A percentile compares a stretch with the other conserved stretches of the same genome.
phyloP scores from a whole-genome alignment of 2,888 invertebrate species.

The Nephrotoma guestfalica region DNA sequence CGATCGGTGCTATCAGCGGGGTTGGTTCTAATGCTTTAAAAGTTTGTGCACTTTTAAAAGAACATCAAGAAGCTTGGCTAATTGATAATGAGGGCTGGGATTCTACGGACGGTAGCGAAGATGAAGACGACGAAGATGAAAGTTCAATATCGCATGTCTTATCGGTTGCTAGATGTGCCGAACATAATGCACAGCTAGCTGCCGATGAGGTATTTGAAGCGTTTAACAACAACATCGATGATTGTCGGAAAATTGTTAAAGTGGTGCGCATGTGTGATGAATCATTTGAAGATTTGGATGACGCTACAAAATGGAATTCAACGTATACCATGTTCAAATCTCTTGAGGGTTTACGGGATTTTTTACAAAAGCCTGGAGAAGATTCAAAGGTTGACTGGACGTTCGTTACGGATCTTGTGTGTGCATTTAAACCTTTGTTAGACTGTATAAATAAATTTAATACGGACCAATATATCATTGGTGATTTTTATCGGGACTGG shows the following conservation, averaged over 20 bases:
- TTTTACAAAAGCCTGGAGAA: neutral
- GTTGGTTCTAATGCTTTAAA: slow-evolving; percentile 10
- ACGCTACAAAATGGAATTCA: slow-evolving; percentile 8
- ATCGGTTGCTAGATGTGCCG: slow-evolving; percentile 6
- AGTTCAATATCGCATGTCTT: slow-evolving; percentile 1
- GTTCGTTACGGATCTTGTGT: neutral
- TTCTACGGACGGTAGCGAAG: neutral
- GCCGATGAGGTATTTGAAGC: slow-evolving; percentile 7
- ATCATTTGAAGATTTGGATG: slow-evolving; percentile 3
- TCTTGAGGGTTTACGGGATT: neutral
- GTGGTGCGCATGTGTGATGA: neutral
- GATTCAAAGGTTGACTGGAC: neutral
- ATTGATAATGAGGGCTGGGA: neutral
- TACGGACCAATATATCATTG: neutral
- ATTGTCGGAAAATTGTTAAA: slow-evolving; percentile 6
- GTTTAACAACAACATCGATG: slow-evolving; percentile 4
- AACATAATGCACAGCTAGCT: slow-evolving; percentile 8
- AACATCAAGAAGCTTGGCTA: slow-evolving; percentile 1
- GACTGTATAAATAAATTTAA: neutral
- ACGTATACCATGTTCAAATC: slow-evolving; percentile 9
- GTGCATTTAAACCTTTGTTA: neutral
- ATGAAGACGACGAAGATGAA: neutral
- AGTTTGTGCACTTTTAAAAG: slow-evolving; percentile 7
- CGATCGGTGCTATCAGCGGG: slow-evolving; percentile 6
- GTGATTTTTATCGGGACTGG: slow-evolving; percentile 9